Conservation (phyloP, 1,140 invertebrate genomes). For the Pogonognathellus flavescens region DNA sequence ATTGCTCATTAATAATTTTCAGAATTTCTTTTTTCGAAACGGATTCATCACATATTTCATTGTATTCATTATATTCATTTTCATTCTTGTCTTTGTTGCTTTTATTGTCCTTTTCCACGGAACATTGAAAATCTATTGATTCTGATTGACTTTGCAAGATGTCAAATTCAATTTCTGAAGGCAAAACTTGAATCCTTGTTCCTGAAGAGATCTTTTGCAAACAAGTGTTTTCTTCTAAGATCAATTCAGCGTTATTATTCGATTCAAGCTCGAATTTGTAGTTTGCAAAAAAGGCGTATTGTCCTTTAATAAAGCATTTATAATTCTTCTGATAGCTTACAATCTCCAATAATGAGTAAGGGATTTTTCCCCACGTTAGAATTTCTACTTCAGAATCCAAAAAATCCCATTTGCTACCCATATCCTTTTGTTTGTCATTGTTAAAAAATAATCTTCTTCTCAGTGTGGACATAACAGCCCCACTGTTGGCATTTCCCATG, state of each 20-base stretch:
- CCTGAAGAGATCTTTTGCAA: not conserved
- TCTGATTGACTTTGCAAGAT: conserved; percentile 12
- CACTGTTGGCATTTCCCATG: conserved; percentile 39
- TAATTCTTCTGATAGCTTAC: not conserved
- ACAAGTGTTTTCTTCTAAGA: conserved; percentile 8
- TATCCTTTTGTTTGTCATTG: conserved; percentile 8
- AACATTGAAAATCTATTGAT: conserved; percentile 22
- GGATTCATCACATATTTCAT: not conserved
- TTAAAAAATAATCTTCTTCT: conserved; percentile 55
- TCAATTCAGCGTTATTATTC: conserved; percentile 8
- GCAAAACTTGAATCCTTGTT: not conserved
- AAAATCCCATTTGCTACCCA: not conserved
- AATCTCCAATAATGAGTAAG: not conserved
- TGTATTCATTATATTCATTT: not conserved
- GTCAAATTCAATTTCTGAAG: not conserved
- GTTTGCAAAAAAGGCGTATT: conserved; percentile 40
- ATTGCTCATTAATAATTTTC: conserved; percentile 55
- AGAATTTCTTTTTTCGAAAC: conserved; percentile 27
- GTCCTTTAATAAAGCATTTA: conserved; percentile 56
- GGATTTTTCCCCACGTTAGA: conserved; percentile 51
- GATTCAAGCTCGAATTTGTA: conserved; percentile 43
- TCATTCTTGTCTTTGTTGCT: not conserved
- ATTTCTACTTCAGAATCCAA: conserved; percentile 54
- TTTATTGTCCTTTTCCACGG: not conserved
- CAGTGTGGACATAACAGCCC: conserved; percentile 52